These are phyloP conservation scores for Brachynemurus nebulosus DNA, from an alignment of 2,888 invertebrate genomes.

Conservation along the genomic window DNA sequence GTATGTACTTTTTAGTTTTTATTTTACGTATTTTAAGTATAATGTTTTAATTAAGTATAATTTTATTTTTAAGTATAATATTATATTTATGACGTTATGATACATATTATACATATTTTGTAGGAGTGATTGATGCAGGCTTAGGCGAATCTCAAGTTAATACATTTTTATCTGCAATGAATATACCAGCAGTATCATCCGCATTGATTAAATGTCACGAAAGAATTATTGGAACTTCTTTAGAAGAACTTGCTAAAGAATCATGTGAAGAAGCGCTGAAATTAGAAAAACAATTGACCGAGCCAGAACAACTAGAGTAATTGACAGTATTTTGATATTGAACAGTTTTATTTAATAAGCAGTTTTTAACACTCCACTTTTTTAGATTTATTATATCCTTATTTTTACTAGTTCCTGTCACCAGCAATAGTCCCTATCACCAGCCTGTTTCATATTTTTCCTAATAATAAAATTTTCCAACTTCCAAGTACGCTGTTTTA, in stretches of 20 bases:
- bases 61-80: neutral
- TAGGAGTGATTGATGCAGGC: conserved; percentile 13
- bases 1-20: conserved; percentile 6
- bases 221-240: conserved; percentile 11
- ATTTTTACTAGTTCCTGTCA: conserved; percentile 1
- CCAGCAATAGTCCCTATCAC: conserved; percentile 2
- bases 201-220: conserved; percentile 14
- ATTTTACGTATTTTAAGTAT: neutral
- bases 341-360: neutral
- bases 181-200: conserved; percentile 9
- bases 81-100: neutral
- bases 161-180: conserved; percentile 12
- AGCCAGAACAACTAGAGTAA: neutral
- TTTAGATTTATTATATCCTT: neutral
- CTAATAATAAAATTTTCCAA: conserved; percentile 1
- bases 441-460: neutral
- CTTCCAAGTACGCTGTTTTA: neutral
- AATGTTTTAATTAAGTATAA: too few species aligned
- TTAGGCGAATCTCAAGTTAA: conserved; percentile 13
- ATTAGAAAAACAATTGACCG: conserved; percentile 11
- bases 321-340: neutral
- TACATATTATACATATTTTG: conserved; percentile 3
- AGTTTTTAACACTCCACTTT: conserved; percentile 1
- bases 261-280: conserved; percentile 13
- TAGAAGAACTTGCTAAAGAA: conserved; percentile 11